These are phyloP conservation scores for Decapterus maruadsi DNA, from an alignment of 2,797 vertebrate species.

Conservation along the genomic window DNA sequence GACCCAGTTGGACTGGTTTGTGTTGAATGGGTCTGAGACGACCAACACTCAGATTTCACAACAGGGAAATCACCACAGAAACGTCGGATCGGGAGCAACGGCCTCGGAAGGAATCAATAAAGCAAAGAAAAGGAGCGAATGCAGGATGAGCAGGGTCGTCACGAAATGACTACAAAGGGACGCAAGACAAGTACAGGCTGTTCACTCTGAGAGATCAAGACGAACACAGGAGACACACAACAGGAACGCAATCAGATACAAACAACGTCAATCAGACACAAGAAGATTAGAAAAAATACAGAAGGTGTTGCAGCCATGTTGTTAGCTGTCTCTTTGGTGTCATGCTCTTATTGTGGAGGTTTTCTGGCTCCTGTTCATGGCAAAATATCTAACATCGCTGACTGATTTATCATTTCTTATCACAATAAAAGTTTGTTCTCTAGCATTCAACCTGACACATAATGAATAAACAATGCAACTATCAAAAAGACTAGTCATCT, in stretches of 20 bases:
- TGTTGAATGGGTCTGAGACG: conserved; percentile 51
- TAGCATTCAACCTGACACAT: background rate
- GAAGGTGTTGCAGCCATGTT: background rate
- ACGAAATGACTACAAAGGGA: background rate
- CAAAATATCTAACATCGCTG: too few relatives aligned
- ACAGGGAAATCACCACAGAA: conserved; percentile 44
- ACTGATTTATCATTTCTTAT: background rate
- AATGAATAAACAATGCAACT: background rate
- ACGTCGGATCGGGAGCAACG: conserved; percentile 5
- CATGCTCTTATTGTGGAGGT: too few relatives aligned
- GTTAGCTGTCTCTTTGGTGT: background rate
- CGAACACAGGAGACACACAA: background rate
- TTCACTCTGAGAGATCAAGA: background rate
- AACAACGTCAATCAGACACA: too few relatives aligned
- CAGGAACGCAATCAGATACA: background rate
- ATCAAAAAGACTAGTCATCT: background rate
- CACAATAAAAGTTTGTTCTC: background rate
- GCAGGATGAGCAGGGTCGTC: background rate
- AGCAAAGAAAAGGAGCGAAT: background rate
- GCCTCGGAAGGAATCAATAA: conserved; percentile 2
- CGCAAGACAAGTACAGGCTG: background rate
- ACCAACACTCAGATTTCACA: conserved; percentile 72
- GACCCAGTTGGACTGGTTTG: conserved; percentile 78
- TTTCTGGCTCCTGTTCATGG: background rate
- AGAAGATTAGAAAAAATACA: background rate